Conservation (phyloP, 92 coral and sea anemone genomes). For the Phenganax subtilis region DNA sequence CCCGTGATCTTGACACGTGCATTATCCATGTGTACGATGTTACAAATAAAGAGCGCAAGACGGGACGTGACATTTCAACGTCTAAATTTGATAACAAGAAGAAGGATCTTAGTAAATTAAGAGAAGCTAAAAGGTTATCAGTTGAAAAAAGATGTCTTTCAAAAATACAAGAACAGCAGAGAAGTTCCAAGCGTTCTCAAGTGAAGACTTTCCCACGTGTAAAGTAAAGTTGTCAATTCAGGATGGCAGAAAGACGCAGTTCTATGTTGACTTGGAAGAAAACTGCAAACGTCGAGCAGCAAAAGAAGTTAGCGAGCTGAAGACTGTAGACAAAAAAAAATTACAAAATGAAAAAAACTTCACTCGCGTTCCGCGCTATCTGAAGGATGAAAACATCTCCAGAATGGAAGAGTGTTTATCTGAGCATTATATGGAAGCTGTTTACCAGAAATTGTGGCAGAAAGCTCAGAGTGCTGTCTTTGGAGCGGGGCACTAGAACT, state of each 20-base stretch:
- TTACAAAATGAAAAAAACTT: neutral
- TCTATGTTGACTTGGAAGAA: constrained; percentile 33
- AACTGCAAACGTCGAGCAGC: constrained; percentile 25
- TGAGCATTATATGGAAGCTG: constrained; percentile 30
- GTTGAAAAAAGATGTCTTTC: no score
- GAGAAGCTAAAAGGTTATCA: no score
- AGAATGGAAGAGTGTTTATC: constrained; percentile 18
- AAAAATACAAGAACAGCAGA: no score
- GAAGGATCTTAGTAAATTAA: no score
- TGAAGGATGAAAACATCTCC: constrained; percentile 21
- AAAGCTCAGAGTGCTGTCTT: constrained; percentile 37
- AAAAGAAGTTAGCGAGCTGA: constrained; percentile 29
- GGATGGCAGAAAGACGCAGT: neutral
- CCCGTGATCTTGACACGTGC: no score
- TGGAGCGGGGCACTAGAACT: neutral
- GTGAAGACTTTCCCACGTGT: no score
- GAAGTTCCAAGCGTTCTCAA: no score
- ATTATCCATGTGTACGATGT: no score
- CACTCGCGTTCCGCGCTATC: constrained; percentile 12
- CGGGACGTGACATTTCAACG: no score
- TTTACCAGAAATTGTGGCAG: constrained; percentile 37
- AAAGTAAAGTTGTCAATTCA: neutral
- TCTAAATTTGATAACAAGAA: no score
- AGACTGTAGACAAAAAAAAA: neutral
- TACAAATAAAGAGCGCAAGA: no score